Evolutionary conservation across 2,888 invertebrate species (phyloP).

Genomic region (Limnephilus rhombicus): DNA sequence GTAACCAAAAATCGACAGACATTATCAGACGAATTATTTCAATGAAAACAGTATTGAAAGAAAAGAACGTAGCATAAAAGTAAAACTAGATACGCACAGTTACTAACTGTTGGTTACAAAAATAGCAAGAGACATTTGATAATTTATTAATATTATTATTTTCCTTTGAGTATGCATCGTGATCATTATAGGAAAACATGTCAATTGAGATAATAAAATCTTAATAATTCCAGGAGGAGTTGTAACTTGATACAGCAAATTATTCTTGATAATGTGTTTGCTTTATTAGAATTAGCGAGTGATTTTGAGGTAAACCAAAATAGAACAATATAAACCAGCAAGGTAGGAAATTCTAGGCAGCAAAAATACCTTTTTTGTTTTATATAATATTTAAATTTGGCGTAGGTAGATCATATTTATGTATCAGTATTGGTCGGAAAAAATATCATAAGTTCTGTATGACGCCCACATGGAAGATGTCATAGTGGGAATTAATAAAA

Average conservation of each 20-base stretch:
- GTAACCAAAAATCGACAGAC: too few species aligned
- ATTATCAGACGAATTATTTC: too few species aligned
- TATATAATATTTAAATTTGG: neutral
- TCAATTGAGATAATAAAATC: neutral
- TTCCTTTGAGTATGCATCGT: neutral
- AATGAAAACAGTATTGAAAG: too few species aligned
- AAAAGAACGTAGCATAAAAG: too few species aligned
- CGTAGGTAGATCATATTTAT: neutral
- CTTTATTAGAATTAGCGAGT: neutral
- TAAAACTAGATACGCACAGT: too few species aligned
- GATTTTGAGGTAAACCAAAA: neutral
- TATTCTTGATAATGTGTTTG: too few species aligned
- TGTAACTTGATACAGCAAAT: too few species aligned
- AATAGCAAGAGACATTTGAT: too few species aligned
- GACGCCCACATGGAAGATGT: neutral
- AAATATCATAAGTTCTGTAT: neutral
- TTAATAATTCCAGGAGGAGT: neutral
- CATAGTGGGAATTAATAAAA: neutral
- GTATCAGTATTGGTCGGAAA: neutral
- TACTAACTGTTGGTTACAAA: too few species aligned
- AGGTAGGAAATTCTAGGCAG: neutral
- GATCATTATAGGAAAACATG: neutral
- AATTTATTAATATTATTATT: neutral
- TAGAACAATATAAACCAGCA: neutral
- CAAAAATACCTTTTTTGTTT: neutral